phyloP scores from a whole-genome alignment of 1,140 invertebrate genomes.

The Papilio aristodemus region DNA sequence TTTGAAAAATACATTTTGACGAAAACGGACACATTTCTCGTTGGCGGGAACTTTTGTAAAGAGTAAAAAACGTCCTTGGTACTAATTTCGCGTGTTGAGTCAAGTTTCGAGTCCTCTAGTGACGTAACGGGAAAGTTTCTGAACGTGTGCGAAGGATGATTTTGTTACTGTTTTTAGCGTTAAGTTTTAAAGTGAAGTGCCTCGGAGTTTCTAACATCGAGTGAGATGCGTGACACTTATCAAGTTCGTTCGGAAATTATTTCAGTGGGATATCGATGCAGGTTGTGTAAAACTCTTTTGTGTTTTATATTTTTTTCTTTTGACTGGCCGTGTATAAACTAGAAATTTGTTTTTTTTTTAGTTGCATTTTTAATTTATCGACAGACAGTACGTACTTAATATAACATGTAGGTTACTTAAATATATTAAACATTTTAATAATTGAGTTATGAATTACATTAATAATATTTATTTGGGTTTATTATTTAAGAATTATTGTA shows the following conservation, averaged over 20 bases:
- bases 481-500: not conserved
- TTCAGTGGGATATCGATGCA: conserved; percentile 58
- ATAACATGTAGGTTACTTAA: too few relatives aligned
- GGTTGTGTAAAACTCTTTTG: conserved; percentile 48
- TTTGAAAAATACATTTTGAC: conserved; percentile 79
- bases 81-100: conserved; percentile 28
- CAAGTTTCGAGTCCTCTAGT: conserved; percentile 44
- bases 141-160: conserved; percentile 27
- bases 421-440: not conserved
- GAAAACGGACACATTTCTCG: conserved; percentile 70
- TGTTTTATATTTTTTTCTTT: conserved; percentile 32
- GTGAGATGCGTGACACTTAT: conserved; percentile 52
- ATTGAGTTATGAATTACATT: not conserved
- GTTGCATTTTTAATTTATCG: not conserved
- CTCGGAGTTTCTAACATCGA: conserved; percentile 33
- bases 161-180: conserved; percentile 42
- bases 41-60: conserved; percentile 39
- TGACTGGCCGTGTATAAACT: not conserved
- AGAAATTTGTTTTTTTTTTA: not conserved
- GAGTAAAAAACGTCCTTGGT: conserved; percentile 29
- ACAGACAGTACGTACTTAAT: too few relatives aligned
- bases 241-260: conserved; percentile 37
- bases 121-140: conserved; percentile 49
- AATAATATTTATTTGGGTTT: not conserved
- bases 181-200: conserved; percentile 37